Conservation (phyloP, 30 jellyfish, hydroid and myxozoan species). For the Turritopsis dohrnii region DNA sequence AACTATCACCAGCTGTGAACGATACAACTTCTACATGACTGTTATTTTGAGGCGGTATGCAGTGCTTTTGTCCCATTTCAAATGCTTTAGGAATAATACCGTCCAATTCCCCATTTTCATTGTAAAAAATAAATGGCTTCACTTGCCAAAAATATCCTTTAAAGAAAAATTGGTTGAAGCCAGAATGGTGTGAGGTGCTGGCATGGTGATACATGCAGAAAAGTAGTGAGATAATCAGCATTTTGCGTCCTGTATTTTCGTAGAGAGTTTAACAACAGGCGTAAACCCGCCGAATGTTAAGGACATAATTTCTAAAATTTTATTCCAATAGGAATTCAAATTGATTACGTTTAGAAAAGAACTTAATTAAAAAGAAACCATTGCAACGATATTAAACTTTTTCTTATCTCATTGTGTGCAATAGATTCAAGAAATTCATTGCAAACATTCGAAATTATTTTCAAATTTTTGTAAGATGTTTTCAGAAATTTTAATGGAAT, state of each 20-base stretch:
- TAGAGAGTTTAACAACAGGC: not conserved
- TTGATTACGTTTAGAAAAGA: not conserved
- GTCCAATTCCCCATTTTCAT: slow-evolving; percentile 13
- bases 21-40: not conserved
- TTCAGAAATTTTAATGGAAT: not conserved
- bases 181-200: not conserved
- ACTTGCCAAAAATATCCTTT: slow-evolving; percentile 27
- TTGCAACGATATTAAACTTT: not conserved
- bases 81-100: slow-evolving; percentile 35
- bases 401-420: not conserved
- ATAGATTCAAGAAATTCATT: not conserved
- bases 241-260: not conserved
- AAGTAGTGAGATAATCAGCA: not conserved
- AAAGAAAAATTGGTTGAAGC: not conserved
- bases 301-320: not conserved
- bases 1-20: not conserved
- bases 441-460: not conserved
- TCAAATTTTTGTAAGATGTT: too few species aligned
- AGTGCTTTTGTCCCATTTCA: slow-evolving; percentile 2
- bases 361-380: not conserved
- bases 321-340: not conserved
- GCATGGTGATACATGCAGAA: not conserved
- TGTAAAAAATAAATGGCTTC: slow-evolving; percentile 20
- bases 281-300: not conserved
- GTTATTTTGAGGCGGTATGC: not conserved